Percentiles rank a stretch among this genome's conserved stretches.
These are phyloP conservation scores for Aquatica leii DNA, from an alignment of 2,888 invertebrate genomes.

Conservation along the genomic window DNA sequence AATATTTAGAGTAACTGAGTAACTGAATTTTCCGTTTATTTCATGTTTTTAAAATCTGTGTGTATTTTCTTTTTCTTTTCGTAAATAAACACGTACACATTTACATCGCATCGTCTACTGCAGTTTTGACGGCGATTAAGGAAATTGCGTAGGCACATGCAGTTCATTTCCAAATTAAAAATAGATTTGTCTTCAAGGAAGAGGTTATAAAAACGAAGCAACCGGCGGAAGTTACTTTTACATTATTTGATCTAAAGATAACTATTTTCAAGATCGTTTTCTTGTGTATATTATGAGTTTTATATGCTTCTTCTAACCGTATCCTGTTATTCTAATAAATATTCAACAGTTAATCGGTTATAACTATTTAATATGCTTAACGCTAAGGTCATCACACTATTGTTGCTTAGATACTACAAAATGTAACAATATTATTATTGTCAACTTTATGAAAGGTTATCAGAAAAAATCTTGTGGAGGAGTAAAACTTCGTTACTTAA, in stretches of 20 bases:
- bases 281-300: not conserved
- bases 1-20: no score
- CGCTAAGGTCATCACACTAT: not conserved
- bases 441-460: no score
- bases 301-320: not conserved
- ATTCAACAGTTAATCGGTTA: constrained; percentile 5
- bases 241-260: constrained; percentile 12
- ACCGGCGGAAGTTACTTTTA: constrained; percentile 8
- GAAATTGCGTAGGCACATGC: no score
- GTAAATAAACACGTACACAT: no score
- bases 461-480: no score
- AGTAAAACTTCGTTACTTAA: no score
- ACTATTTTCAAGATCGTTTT: not conserved
- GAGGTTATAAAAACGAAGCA: not conserved
- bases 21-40: no score
- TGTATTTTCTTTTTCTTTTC: no score
- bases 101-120: no score
- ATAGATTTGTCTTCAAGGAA: constrained; percentile 7
- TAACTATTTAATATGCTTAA: constrained; percentile 11
- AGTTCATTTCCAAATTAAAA: constrained; percentile 4
- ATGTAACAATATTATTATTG: constrained; percentile 1
- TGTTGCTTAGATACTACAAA: not conserved
- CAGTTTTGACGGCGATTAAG: no score
- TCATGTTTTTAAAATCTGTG: no score
- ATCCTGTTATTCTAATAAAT: constrained; percentile 10